Evolutionary conservation across 2,797 vertebrate genomes (phyloP).

Genomic region (Enteromius afrohamiltoni): DNA sequence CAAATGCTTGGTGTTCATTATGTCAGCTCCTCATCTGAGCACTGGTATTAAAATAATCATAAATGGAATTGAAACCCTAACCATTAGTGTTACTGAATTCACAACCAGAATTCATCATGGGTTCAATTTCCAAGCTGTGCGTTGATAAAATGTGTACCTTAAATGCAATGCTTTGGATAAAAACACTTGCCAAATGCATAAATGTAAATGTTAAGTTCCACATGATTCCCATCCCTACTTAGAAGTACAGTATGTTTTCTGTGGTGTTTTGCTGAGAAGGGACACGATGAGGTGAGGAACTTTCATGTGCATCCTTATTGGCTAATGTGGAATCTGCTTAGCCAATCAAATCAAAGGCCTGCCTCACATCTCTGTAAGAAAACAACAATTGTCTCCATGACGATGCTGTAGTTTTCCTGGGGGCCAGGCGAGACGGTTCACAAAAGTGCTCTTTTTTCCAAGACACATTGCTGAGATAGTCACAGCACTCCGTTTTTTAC

Average conservation of each 20-base stretch:
- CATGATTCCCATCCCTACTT: neutral
- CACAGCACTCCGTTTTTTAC: neutral
- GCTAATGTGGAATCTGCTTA: slow-evolving; percentile 52
- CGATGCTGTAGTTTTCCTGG: slow-evolving; percentile 47
- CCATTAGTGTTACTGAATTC: neutral
- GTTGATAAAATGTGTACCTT: neutral
- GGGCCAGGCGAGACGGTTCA: slow-evolving; percentile 17
- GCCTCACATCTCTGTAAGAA: slow-evolving; percentile 27
- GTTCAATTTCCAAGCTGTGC: neutral
- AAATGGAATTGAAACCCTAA: neutral
- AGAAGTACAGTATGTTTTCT: neutral
- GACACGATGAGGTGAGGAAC: neutral
- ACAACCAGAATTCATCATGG: neutral
- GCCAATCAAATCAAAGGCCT: slow-evolving; percentile 59
- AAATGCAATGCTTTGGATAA: neutral
- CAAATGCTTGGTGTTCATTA: neutral
- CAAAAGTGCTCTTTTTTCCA: neutral
- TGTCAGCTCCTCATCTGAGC: neutral
- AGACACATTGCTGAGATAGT: neutral
- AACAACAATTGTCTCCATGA: slow-evolving; percentile 55
- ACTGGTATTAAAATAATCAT: neutral
- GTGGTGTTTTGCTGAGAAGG: slow-evolving; percentile 4
- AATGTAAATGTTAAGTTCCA: neutral
- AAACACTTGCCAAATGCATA: neutral
- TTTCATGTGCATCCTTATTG: slow-evolving; percentile 45